Conservation (phyloP, 1,140 invertebrate genomes). For the Cardiocondyla obscurior region DNA sequence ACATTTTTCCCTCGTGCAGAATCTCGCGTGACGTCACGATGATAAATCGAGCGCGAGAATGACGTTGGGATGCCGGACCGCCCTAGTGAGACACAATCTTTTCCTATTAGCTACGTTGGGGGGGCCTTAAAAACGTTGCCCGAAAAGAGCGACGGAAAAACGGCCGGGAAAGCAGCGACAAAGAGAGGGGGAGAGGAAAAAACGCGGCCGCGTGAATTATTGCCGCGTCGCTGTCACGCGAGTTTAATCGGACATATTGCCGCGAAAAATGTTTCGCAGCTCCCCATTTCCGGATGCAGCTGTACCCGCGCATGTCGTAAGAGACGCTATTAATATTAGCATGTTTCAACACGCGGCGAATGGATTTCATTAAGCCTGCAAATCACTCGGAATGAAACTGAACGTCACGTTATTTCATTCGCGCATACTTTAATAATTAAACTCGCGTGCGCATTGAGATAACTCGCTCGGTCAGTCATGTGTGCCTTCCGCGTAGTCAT, state of each 20-base stretch:
- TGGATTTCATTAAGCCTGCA: slow-evolving; percentile 56
- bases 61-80: slow-evolving; percentile 53
- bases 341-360: slow-evolving; percentile 24
- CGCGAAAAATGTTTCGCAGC: slow-evolving; percentile 55
- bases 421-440: slow-evolving; percentile 26
- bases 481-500: not conserved
- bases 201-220: slow-evolving; percentile 59
- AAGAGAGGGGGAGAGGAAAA: not conserved
- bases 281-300: not conserved
- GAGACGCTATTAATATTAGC: slow-evolving; percentile 49
- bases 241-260: slow-evolving; percentile 64
- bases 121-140: slow-evolving; percentile 68
- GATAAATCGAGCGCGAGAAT: slow-evolving; percentile 79
- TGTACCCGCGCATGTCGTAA: not conserved
- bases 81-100: slow-evolving; percentile 70
- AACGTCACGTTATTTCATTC: slow-evolving; percentile 19
- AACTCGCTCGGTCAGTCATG: not conserved
- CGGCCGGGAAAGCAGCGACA: not conserved
- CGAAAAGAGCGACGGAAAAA: slow-evolving; percentile 40
- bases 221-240: slow-evolving; percentile 48
- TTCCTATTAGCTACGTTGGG: slow-evolving; percentile 64
- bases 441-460: not conserved
- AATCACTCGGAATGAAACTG: slow-evolving; percentile 38
- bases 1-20: not conserved
- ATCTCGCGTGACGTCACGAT: slow-evolving; percentile 67